Base-by-base conservation (phyloP, 2,797 vertebrate species). In the Syndactyla subalaris region DNA sequence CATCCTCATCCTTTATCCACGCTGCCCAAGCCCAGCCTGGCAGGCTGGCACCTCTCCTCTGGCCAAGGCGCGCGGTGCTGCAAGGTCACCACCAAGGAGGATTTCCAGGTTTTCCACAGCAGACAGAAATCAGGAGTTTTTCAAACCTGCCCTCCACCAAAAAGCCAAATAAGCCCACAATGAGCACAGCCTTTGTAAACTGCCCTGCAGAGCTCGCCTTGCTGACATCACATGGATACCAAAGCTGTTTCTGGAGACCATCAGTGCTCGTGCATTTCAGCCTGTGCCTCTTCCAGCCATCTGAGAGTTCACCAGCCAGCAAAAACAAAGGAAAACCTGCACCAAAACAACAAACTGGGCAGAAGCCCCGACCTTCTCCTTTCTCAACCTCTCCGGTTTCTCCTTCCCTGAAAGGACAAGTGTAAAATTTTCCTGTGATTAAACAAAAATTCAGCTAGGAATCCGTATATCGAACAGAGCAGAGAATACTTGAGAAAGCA, bases 21-120 rank as follows among this genome's bases (percentile, higher is more conserved):
- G 2, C 66, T 51, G 55, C 55, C 92, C 75, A 46, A 49, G 81
- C 70, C 65, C 82, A 17, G 62, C 72, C 86, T 92, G 63, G 59
- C 52, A 49, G 85, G 48, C 82, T 55, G 92, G 86, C 16, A 49
- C 73, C 81, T 41, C 71, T 88, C 54, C 88, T 58, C 70, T 4
- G 63, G 91, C 94, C 89, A 94, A 92, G 91, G 70, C 1, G 4
- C 55, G 1, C 1, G 2, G 79, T 27, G 86, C 88, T 90, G 9
- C 93, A 94, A 96, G 96, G 94, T 95, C 95, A 95, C 5, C 0
- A 72, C 65, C 84, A 93, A 95, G 92, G 91, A 95, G 89, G 89
- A 52, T 94, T 72, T 92, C 79, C 4, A 12, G 19, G 57, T 90
- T 73, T 78, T 80, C 59, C 3, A 0, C 3, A 72, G 61, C 27